phyloP scores from a whole-genome alignment of 2,113 vertebrate genomes.

The Hippocampus abdominalis region DNA sequence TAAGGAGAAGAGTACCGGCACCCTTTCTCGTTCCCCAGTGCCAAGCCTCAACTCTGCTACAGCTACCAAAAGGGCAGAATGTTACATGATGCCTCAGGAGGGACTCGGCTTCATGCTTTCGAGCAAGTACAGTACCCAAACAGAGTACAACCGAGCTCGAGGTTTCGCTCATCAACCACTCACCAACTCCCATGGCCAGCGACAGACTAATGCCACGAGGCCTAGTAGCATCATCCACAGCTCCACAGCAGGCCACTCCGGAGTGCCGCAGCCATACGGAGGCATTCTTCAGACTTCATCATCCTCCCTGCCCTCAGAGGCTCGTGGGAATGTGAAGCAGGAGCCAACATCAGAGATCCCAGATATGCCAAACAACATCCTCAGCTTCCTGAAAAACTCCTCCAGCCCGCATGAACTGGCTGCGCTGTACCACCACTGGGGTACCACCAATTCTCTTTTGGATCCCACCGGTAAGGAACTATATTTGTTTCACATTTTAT shows the following conservation, averaged over 20 bases:
- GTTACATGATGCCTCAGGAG: conserved; percentile 61
- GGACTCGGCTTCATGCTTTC: conserved; percentile 68
- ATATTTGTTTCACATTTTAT: not conserved
- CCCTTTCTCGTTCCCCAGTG: conserved; percentile 53
- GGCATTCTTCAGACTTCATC: conserved; percentile 36
- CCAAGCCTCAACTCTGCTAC: conserved; percentile 52
- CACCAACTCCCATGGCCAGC: conserved; percentile 52
- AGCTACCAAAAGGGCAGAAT: conserved; percentile 68
- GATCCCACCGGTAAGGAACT: conserved; percentile 81
- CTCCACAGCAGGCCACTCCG: conserved; percentile 51
- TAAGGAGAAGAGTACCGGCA: conserved; percentile 64
- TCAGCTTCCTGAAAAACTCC: conserved; percentile 85
- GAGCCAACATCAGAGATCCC: conserved; percentile 71
- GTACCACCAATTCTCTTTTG: conserved; percentile 74
- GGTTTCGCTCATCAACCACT: conserved; percentile 62
- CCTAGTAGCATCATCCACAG: conserved; percentile 60
- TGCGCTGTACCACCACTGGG: conserved; percentile 85
- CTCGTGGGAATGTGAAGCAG: conserved; percentile 64
- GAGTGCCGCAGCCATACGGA: conserved; percentile 49
- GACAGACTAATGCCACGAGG: conserved; percentile 31
- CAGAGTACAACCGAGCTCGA: conserved; percentile 72
- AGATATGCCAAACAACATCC: conserved; percentile 78
- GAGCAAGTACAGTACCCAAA: conserved; percentile 73
- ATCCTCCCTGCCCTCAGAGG: conserved; percentile 49
- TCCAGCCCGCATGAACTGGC: conserved; percentile 89